Conservation (phyloP, 2,888 invertebrate species). For the Nomada fabriciana region DNA sequence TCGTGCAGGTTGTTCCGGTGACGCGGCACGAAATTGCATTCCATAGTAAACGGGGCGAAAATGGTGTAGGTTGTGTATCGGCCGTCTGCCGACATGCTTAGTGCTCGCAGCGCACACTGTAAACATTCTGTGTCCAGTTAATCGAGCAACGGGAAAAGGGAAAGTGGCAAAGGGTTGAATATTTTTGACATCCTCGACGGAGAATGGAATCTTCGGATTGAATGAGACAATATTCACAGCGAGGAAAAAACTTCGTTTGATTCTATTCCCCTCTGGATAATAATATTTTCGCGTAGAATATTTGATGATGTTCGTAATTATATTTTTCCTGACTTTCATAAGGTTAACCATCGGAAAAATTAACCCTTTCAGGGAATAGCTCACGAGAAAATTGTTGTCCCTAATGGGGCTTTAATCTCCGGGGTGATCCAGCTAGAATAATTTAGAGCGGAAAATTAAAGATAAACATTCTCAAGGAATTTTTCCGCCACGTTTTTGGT, state of each 20-base stretch:
- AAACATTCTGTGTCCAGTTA: slow-evolving; percentile 47
- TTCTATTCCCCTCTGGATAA: too few relatives aligned
- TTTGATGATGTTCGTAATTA: not conserved
- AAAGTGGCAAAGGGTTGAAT: slow-evolving; percentile 5
- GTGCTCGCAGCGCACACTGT: slow-evolving; percentile 36
- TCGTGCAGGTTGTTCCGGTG: slow-evolving; percentile 66
- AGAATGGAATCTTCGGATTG: not conserved
- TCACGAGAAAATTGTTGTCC: not conserved
- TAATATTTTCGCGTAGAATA: slow-evolving; percentile 4
- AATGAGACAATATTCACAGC: not conserved
- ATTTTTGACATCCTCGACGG: slow-evolving; percentile 31
- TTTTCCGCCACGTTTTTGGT: not conserved
- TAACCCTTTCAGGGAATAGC: not conserved
- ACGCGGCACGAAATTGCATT: slow-evolving; percentile 73
- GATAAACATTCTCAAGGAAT: slow-evolving; percentile 17
- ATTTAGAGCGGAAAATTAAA: slow-evolving; percentile 15
- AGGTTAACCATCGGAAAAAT: not conserved
- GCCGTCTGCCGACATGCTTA: slow-evolving; percentile 13
- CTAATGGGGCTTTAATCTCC: slow-evolving; percentile 2
- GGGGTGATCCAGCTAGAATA: not conserved
- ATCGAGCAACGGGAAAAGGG: slow-evolving; percentile 16
- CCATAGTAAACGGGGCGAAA: slow-evolving; percentile 74
- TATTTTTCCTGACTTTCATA: not conserved
- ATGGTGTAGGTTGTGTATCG: slow-evolving; percentile 50
- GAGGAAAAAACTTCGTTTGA: too few relatives aligned